A percentile compares a stretch with the other conserved stretches of the same genome.
phyloP scores from a whole-genome alignment of 23 tunicate species.

The Phallusia fumigata region DNA sequence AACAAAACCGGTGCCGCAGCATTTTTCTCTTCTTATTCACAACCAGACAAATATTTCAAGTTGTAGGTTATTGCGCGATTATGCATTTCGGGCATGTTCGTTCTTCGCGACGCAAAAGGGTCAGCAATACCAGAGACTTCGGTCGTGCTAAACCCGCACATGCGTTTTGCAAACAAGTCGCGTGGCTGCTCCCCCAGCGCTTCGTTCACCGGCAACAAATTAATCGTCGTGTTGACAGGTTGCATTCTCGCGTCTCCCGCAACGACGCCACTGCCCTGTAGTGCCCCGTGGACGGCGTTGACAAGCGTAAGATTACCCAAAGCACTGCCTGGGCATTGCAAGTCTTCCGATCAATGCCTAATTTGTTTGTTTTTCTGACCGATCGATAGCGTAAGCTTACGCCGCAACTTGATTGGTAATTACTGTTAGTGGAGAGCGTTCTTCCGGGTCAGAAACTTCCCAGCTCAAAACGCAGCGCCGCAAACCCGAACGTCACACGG shows the following conservation, averaged over 20 bases:
- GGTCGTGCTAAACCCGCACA: slow-evolving; percentile 5
- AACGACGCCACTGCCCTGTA: neutral
- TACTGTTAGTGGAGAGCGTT: neutral
- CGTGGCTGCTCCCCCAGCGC: neutral
- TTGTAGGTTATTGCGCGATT: too few relatives aligned
- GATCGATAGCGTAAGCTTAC: neutral
- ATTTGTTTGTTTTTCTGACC: too few relatives aligned
- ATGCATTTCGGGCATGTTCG: too few relatives aligned
- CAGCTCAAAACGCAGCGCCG: too few relatives aligned
- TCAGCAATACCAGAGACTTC: neutral
- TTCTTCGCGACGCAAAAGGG: neutral
- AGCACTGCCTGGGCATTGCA: neutral
- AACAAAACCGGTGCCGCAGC: too few relatives aligned
- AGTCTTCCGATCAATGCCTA: too few relatives aligned
- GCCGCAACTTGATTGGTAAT: slow-evolving; percentile 3
- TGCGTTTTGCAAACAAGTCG: slow-evolving; percentile 24
- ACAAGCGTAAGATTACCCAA: neutral
- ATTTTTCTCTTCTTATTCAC: too few relatives aligned
- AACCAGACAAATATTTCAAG: too few relatives aligned
- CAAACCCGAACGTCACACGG: neutral
- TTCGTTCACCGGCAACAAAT: slow-evolving; percentile 3
- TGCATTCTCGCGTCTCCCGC: neutral
- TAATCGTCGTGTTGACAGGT: slow-evolving; percentile 7
- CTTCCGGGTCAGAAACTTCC: neutral
- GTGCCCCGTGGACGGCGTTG: neutral